These are phyloP conservation scores for Thera obeliscata DNA, from an alignment of 2,888 invertebrate species.

Conservation along the genomic window DNA sequence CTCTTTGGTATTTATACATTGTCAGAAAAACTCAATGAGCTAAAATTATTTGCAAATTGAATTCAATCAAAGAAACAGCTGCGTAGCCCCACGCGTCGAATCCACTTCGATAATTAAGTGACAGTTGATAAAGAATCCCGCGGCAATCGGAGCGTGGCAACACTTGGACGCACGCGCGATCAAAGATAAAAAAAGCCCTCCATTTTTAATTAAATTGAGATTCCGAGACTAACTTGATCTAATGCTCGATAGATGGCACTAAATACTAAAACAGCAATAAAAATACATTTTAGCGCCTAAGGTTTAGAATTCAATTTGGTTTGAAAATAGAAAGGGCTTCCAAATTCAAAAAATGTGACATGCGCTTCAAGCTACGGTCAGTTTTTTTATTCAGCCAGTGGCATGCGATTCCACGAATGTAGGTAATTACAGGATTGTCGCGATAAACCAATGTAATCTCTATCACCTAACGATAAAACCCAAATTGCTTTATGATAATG, in stretches of 20 bases:
- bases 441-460: slow-evolving; percentile 79
- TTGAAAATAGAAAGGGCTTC: neutral
- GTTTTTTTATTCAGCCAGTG: slow-evolving; percentile 44
- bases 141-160: slow-evolving; percentile 71
- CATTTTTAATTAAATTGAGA: slow-evolving; percentile 82
- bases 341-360: slow-evolving; percentile 24
- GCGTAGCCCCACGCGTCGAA: slow-evolving; percentile 41
- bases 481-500: slow-evolving; percentile 74
- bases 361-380: slow-evolving; percentile 34
- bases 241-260: slow-evolving; percentile 48
- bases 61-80: slow-evolving; percentile 53
- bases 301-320: neutral
- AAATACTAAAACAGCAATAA: neutral
- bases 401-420: slow-evolving; percentile 64
- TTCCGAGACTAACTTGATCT: slow-evolving; percentile 60
- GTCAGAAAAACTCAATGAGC: no score
- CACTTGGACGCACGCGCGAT: slow-evolving; percentile 73
- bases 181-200: slow-evolving; percentile 65
- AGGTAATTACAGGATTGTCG: slow-evolving; percentile 72
- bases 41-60: slow-evolving; percentile 46
- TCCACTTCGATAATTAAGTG: slow-evolving; percentile 78
- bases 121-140: slow-evolving; percentile 65
- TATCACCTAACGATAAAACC: slow-evolving; percentile 75
- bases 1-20: no score
- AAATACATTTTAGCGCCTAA: neutral